phyloP scores from a whole-genome alignment of 2,113 vertebrate genomes.

The Dicaeum eximium region DNA sequence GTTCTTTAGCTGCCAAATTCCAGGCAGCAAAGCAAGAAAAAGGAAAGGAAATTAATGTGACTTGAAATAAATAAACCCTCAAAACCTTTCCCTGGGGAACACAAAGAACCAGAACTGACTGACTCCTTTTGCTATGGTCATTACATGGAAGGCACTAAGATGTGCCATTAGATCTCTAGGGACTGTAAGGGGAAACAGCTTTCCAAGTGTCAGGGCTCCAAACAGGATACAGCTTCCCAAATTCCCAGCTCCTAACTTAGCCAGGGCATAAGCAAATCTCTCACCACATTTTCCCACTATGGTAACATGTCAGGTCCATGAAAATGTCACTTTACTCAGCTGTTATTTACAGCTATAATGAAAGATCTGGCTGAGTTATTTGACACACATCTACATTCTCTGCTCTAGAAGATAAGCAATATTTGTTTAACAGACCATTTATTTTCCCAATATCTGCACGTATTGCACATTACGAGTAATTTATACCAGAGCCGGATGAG shows the following conservation, averaged over 20 bases:
- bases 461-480: conserved; percentile 30
- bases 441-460: conserved; percentile 21
- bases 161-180: not conserved
- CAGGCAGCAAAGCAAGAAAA: not conserved
- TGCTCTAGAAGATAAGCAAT: conserved; percentile 12
- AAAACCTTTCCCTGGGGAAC: not conserved
- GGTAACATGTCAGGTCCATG: conserved; percentile 37
- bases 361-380: conserved; percentile 49
- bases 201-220: not conserved
- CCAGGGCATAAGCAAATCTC: conserved; percentile 27
- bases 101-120: not conserved
- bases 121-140: not conserved
- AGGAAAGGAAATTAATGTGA: not conserved
- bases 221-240: conserved; percentile 21
- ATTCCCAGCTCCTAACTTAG: conserved; percentile 20
- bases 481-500: conserved; percentile 30
- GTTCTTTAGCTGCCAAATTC: not conserved
- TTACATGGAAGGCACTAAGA: not conserved
- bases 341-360: conserved; percentile 58
- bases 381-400: conserved; percentile 28
- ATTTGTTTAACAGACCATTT: conserved; percentile 58
- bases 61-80: not conserved
- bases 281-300: conserved; percentile 44
- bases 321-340: conserved; percentile 58
- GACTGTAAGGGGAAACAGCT: not conserved